Conservation (phyloP, 2,888 invertebrate genomes). For the Aethes cnicana region DNA sequence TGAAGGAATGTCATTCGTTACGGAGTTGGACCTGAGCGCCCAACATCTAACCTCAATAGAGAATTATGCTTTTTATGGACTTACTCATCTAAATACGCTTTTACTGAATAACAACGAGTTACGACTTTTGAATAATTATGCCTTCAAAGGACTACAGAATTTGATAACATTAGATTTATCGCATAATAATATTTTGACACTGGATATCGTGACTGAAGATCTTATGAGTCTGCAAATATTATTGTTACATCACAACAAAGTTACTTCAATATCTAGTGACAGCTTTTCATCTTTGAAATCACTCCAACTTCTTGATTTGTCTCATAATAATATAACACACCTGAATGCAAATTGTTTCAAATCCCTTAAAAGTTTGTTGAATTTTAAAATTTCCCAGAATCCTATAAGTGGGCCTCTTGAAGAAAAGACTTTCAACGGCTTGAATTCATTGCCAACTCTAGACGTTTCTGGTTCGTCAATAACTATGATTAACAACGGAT, state of each 20-base stretch:
- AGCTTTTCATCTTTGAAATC: constrained; percentile 44
- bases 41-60: constrained; percentile 51
- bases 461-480: constrained; percentile 56
- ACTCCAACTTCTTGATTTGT: constrained; percentile 56
- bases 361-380: constrained; percentile 46
- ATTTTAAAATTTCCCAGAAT: constrained; percentile 56
- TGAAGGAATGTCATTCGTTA: constrained; percentile 49
- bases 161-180: constrained; percentile 55
- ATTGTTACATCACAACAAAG: constrained; percentile 48
- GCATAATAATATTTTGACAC: constrained; percentile 49
- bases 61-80: constrained; percentile 56
- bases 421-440: constrained; percentile 53
- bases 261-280: constrained; percentile 47
- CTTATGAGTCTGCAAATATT: constrained; percentile 48
- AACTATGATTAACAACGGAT: constrained; percentile 49
- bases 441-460: constrained; percentile 51
- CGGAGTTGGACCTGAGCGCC: constrained; percentile 49
- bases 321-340: constrained; percentile 54
- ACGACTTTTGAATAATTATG: constrained; percentile 41
- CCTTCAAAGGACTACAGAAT: constrained; percentile 47
- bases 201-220: constrained; percentile 53
- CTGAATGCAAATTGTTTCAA: constrained; percentile 52
- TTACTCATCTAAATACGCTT: constrained; percentile 44
- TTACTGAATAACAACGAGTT: constrained; percentile 56
- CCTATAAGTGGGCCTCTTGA: constrained; percentile 50